Percentiles rank a stretch among this genome's conserved stretches.
These are phyloP conservation scores for Campylomormyrus tamandua DNA, from an alignment of 2,113 vertebrate species.

Conservation along the genomic window DNA sequence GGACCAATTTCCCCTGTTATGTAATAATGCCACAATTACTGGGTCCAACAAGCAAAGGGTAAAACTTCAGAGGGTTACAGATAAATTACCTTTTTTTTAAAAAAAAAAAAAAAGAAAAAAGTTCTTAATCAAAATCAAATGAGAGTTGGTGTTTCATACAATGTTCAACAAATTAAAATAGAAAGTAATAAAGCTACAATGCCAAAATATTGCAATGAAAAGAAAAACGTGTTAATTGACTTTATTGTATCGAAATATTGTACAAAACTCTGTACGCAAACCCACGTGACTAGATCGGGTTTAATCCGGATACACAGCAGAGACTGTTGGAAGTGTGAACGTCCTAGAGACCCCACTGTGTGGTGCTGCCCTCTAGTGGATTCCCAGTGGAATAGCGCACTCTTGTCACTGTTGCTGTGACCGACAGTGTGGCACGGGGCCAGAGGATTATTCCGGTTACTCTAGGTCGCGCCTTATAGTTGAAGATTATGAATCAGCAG, in stretches of 20 bases:
- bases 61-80: background rate
- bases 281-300: background rate
- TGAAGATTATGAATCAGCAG: background rate
- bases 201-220: background rate
- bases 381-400: background rate
- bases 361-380: background rate
- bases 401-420: background rate
- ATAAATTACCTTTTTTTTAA: background rate
- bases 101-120: background rate
- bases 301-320: background rate
- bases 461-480: background rate
- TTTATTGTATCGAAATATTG: background rate
- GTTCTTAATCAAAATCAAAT: background rate
- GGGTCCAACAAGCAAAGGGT: conserved; percentile 1
- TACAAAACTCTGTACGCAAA: background rate
- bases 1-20: too few species aligned
- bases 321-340: background rate
- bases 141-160: background rate
- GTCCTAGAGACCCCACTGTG: background rate
- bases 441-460: background rate
- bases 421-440: background rate
- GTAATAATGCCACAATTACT: background rate
- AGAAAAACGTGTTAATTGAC: background rate
- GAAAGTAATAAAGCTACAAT: background rate
- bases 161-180: background rate